Evolutionary conservation across 2,113 vertebrate genomes (phyloP).

Genomic region (Leptobrachium leishanense): DNA sequence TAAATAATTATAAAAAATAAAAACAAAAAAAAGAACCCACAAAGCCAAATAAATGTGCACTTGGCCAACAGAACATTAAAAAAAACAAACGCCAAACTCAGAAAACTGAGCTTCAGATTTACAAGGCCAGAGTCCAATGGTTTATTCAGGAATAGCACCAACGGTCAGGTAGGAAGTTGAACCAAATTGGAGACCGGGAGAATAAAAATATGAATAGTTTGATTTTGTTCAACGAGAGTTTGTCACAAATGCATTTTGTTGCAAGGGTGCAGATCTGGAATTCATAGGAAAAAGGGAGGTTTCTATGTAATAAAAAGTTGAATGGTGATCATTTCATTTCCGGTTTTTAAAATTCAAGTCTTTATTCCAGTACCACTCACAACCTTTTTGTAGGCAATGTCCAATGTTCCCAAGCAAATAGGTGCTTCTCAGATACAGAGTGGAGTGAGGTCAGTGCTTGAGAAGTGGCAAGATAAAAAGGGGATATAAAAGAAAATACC

Average conservation of each 20-base stretch:
- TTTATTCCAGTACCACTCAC: not conserved
- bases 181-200: not conserved
- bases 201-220: not conserved
- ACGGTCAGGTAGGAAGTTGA: constrained; percentile 57
- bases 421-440: not conserved
- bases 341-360: not conserved
- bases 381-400: constrained; percentile 1
- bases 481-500: too few species aligned
- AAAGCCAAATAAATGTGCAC: constrained; percentile 72
- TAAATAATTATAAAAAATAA: constrained; percentile 74
- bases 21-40: constrained; percentile 58
- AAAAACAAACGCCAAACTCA: constrained; percentile 73
- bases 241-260: constrained; percentile 51
- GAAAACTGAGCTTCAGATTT: constrained; percentile 52
- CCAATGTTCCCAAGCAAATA: not conserved
- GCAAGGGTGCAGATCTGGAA: not conserved
- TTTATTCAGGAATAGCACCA: constrained; percentile 75
- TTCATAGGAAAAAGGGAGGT: not conserved
- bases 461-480: not conserved
- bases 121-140: constrained; percentile 51
- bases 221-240: constrained; percentile 42
- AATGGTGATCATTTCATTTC: not conserved
- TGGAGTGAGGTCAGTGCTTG: constrained; percentile 11
- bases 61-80: constrained; percentile 76
- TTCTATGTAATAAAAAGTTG: not conserved